Base-by-base conservation (phyloP, 1,140 invertebrate genomes). In the Drosophila tani region DNA sequence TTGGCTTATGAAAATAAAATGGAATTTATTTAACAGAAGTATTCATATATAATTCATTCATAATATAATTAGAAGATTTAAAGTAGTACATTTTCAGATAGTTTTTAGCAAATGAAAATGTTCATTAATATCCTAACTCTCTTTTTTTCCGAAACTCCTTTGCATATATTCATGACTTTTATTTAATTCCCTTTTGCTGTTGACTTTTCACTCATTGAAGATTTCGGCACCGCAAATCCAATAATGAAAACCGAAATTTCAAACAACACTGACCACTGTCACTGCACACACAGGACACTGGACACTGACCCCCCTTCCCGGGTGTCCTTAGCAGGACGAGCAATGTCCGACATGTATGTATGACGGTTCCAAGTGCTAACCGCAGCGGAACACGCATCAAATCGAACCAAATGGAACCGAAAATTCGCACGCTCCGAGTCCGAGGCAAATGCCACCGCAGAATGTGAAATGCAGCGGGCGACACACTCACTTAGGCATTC, bases 331-430 rank as follows among this genome's bases (percentile, higher is more conserved):
- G 19, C 19, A 66, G 60, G 60, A 69, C 14, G 17, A 29, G 19
- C 12, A 19, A 50, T 58, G 51, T 73, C 35, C 35, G 19, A 40
- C 67, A 73, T 57, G 65, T 70, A 73, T 57, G 65, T 70, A 41
- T 71, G 69, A 49, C 24, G 66, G 38, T 65, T 35, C 47, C 69
- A 79, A 75, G 79, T 86, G 76, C 66, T 56, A 86, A 86, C 80
- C 79, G 76, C 83, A 87, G 80, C 50, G 75, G 82, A 79, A 75
- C 83, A 86, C 70, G 75, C 82, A 82, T 51, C 75, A 79, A 87
- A 87, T 82, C 79, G 79, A 70, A 79, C 80, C 79, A 79, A 87
- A 87, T 82, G 64, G 79, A 64, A 82, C 80, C 79, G 76, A 86
- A 86, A 81, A 75, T 82, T 86, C 78, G 66, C 79, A 86, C 79